A percentile compares a stretch with the other conserved stretches of the same genome.
These are phyloP conservation scores for Glaucopsyche alexis DNA, from an alignment of 2,888 invertebrate species.

Conservation along the genomic window DNA sequence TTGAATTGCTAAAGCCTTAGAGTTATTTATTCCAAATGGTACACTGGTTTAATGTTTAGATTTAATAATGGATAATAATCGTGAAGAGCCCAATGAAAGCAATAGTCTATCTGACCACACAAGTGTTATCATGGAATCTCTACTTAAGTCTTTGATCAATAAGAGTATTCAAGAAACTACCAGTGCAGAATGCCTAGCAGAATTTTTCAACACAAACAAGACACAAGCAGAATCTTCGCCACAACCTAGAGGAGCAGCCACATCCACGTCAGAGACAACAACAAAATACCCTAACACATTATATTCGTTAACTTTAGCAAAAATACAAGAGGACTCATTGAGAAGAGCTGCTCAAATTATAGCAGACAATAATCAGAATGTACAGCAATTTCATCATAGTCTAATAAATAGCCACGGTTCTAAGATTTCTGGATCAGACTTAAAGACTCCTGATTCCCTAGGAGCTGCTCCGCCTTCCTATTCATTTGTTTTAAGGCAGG, in stretches of 20 bases:
- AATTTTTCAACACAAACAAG: background rate
- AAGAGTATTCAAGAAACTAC: background rate
- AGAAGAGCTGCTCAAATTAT: constrained; percentile 19
- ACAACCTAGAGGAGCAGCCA: no score
- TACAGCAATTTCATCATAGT: background rate
- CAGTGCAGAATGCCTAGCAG: background rate
- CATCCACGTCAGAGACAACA: background rate
- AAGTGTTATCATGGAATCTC: background rate
- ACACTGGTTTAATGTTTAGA: background rate
- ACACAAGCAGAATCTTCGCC: background rate
- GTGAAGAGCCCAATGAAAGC: background rate
- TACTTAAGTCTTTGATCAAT: background rate
- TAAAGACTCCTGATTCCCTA: constrained; percentile 64
- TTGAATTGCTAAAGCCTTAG: no score
- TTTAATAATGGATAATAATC: background rate
- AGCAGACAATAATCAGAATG: constrained; percentile 26
- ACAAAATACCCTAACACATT: constrained; percentile 1
- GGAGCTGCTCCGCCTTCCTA: constrained; percentile 69
- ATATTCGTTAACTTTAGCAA: constrained; percentile 35
- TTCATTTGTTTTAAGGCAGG: constrained; percentile 68
- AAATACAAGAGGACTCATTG: constrained; percentile 31
- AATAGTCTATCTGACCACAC: background rate
- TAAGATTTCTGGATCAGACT: constrained; percentile 45
- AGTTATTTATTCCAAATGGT: no score
- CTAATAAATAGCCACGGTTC: constrained; percentile 25